Percentiles rank a stretch among this genome's conserved stretches.
These are phyloP conservation scores for Cotesia glomerata DNA, from an alignment of 1,140 invertebrate genomes.

Conservation along the genomic window DNA sequence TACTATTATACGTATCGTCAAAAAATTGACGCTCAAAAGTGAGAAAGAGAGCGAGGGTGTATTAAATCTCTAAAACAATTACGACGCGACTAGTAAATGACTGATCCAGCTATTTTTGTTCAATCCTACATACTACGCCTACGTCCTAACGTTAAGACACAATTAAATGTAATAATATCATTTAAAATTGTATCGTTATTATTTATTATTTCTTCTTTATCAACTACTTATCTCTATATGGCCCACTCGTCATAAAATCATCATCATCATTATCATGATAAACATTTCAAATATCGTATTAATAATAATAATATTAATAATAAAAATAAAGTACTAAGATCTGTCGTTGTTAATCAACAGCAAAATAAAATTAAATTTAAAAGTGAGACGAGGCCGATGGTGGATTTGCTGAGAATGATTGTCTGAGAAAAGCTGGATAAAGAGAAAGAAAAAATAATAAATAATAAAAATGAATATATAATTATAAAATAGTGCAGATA, in stretches of 20 bases:
- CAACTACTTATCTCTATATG: background rate
- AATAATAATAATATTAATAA: too few species aligned
- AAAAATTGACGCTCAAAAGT: background rate
- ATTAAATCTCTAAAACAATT: conserved; percentile 35
- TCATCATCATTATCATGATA: background rate
- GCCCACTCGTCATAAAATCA: background rate
- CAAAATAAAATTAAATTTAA: too few species aligned
- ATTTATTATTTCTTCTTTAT: background rate
- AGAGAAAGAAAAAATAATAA: too few species aligned
- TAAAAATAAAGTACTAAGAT: too few species aligned
- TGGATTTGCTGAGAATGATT: too few species aligned
- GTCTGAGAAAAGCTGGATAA: too few species aligned
- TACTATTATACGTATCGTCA: background rate
- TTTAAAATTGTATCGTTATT: background rate
- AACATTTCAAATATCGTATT: too few species aligned
- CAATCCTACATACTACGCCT: conserved; percentile 25
- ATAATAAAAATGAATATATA: conserved; percentile 41
- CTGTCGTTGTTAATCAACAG: too few species aligned
- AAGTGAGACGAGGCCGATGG: too few species aligned
- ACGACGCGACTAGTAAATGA: conserved; percentile 64
- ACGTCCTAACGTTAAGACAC: conserved; percentile 11
- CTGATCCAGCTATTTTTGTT: conserved; percentile 57
- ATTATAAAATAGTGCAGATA: conserved; percentile 41
- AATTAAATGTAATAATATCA: conserved; percentile 25
- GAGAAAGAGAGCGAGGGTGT: conserved; percentile 1